phyloP scores from a whole-genome alignment of 2,888 invertebrate genomes.

The Amiota mariae region DNA sequence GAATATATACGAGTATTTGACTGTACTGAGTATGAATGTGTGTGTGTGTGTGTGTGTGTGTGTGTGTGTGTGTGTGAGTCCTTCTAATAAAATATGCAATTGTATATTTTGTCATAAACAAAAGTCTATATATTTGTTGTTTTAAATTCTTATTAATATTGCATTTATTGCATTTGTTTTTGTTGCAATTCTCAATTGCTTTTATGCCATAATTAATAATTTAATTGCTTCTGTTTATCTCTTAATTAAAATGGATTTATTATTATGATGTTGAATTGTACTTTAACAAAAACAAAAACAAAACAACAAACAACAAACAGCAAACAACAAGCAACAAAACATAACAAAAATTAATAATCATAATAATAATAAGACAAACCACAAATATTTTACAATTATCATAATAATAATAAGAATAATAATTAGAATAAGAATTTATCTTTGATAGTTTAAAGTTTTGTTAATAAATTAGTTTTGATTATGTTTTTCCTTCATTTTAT shows the following conservation, averaged over 20 bases:
- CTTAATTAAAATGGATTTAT: slow-evolving; percentile 71
- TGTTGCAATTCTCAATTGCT: slow-evolving; percentile 28
- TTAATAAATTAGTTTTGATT: background rate
- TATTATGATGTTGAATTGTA: slow-evolving; percentile 16
- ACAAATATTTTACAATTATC: background rate
- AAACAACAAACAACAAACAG: slow-evolving; percentile 39
- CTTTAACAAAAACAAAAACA: background rate
- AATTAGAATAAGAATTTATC: slow-evolving; percentile 34
- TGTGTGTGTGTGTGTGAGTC: slow-evolving; percentile 38
- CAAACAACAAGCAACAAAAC: too few species aligned
- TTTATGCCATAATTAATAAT: slow-evolving; percentile 66
- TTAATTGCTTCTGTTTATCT: slow-evolving; percentile 71
- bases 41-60: slow-evolving; percentile 40
- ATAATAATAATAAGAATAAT: slow-evolving; percentile 33
- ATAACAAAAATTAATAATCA: slow-evolving; percentile 32
- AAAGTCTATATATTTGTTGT: background rate
- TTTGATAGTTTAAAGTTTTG: background rate
- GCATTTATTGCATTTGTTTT: slow-evolving; percentile 28
- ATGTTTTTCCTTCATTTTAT: background rate
- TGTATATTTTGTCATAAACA: slow-evolving; percentile 3
- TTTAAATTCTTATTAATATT: slow-evolving; percentile 2
- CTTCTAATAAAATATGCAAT: slow-evolving; percentile 22
- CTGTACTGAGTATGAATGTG: slow-evolving; percentile 33
- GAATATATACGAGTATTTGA: too few species aligned
- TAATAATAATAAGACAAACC: slow-evolving; percentile 21